Conservation (phyloP, 2,797 vertebrate genomes). For the Tiaroga cobitis region DNA sequence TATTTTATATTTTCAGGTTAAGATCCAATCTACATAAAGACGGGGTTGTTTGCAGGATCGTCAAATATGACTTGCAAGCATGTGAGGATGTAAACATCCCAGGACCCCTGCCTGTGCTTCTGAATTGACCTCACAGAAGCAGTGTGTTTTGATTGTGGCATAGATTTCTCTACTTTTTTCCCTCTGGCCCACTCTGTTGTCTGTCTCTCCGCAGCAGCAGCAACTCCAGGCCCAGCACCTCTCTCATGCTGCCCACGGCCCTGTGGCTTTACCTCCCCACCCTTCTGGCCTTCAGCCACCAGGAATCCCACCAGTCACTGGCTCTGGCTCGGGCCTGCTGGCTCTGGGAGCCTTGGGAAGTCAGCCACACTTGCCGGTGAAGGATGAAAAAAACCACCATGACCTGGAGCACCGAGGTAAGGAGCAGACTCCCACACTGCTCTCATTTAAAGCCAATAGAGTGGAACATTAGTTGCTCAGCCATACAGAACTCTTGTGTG, state of each 20-base stretch:
- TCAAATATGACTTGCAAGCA: conserved; percentile 2
- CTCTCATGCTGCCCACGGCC: conserved; percentile 91
- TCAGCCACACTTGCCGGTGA: conserved; percentile 91
- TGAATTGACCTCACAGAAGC: conserved; percentile 60
- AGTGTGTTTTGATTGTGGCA: conserved; percentile 57
- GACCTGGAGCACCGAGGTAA: conserved; percentile 94
- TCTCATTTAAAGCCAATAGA: conserved; percentile 42
- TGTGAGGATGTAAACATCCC: conserved; percentile 57
- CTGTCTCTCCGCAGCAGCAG: conserved; percentile 77
- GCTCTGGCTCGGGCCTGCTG: conserved; percentile 87
- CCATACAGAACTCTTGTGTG: conserved; percentile 10
- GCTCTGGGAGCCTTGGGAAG: conserved; percentile 90
- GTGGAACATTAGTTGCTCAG: conserved; percentile 32
- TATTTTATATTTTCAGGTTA: conserved; percentile 6
- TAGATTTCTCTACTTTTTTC: conserved; percentile 62
- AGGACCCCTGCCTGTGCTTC: not conserved
- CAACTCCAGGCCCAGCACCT: conserved; percentile 94
- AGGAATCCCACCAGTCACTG: conserved; percentile 86
- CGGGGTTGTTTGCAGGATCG: not conserved
- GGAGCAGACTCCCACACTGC: conserved; percentile 34
- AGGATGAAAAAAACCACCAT: conserved; percentile 96
- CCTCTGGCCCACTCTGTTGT: conserved; percentile 75
- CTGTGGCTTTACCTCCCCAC: conserved; percentile 90
- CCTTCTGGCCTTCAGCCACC: conserved; percentile 92
- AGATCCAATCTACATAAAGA: not conserved